These are phyloP conservation scores for Hirtodrosophila confusa DNA, from an alignment of 2,888 invertebrate species.

Conservation along the genomic window DNA sequence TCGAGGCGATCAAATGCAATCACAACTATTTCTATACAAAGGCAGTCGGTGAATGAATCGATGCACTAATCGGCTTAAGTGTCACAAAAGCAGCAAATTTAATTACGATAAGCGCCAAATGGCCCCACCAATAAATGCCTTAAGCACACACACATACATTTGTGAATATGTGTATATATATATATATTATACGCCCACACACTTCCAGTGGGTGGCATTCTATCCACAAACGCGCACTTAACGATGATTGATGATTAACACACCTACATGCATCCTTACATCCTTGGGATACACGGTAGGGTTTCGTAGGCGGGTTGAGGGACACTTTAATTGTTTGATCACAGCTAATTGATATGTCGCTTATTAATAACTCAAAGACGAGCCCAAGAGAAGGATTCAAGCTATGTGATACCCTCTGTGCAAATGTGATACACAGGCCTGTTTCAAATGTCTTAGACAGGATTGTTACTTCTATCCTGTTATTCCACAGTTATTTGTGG, in stretches of 20 bases:
- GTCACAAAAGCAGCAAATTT: constrained; percentile 61
- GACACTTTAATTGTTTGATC: constrained; percentile 10
- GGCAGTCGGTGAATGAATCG: constrained; percentile 26
- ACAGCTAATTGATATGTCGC: constrained; percentile 45
- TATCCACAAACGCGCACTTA: constrained; percentile 44
- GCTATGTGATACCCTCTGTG: not conserved
- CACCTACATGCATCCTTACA: constrained; percentile 26
- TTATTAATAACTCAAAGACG: constrained; percentile 29
- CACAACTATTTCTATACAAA: constrained; percentile 21
- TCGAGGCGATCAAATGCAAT: constrained; percentile 52
- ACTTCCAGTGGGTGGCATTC: constrained; percentile 9
- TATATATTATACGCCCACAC: not conserved
- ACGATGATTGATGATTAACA: constrained; percentile 59
- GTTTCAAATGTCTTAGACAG: too few relatives aligned
- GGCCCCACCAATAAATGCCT: constrained; percentile 17
- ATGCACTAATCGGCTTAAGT: constrained; percentile 61
- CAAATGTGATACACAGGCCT: too few relatives aligned
- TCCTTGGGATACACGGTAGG: not conserved
- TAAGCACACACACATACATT: constrained; percentile 3
- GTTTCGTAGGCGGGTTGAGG: not conserved
- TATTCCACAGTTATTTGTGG: too few relatives aligned
- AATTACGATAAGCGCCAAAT: constrained; percentile 51
- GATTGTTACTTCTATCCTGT: too few relatives aligned
- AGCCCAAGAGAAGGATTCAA: not conserved
- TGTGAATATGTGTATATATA: not conserved